These are phyloP conservation scores for Alcedo quadribrachys DNA, from an alignment of 2,797 vertebrate species.

Conservation along the genomic window DNA sequence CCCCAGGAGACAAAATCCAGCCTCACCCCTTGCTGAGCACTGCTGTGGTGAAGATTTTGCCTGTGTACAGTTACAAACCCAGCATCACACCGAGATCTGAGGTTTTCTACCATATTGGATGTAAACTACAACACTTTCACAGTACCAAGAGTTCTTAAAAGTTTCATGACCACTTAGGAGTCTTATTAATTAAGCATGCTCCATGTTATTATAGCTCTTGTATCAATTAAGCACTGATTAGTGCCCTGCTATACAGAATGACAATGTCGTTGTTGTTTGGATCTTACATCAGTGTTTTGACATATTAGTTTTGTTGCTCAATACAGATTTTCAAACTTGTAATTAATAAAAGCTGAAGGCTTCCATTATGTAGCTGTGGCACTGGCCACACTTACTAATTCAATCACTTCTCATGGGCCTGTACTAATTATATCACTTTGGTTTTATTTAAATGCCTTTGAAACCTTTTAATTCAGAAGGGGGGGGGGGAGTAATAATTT, in stretches of 20 bases:
- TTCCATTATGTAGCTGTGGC: background rate
- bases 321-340: constrained; percentile 38
- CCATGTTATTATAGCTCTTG: constrained; percentile 34
- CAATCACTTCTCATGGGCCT: constrained; percentile 21
- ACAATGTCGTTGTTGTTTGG: constrained; percentile 15
- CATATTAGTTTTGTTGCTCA: constrained; percentile 45
- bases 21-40: background rate
- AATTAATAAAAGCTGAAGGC: constrained; percentile 59
- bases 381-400: background rate
- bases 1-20: background rate
- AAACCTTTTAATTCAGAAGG: constrained; percentile 18
- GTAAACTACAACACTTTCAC: background rate
- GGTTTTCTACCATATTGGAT: background rate
- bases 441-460: constrained; percentile 26
- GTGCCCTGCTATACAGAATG: background rate
- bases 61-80: rapidly evolving
- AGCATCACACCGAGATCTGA: background rate
- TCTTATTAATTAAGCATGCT: constrained; percentile 65
- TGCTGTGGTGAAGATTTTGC: rapidly evolving
- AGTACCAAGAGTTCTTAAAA: constrained; percentile 28
- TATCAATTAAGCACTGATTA: constrained; percentile 44
- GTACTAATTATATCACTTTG: constrained; percentile 35
- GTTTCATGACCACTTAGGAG: constrained; percentile 48
- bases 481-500: no score
- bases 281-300: constrained; percentile 22